A percentile compares a stretch with the other conserved stretches of the same genome.
These are phyloP conservation scores for Eretmochelys imbricata DNA, from an alignment of 2,113 vertebrate species.

Conservation along the genomic window DNA sequence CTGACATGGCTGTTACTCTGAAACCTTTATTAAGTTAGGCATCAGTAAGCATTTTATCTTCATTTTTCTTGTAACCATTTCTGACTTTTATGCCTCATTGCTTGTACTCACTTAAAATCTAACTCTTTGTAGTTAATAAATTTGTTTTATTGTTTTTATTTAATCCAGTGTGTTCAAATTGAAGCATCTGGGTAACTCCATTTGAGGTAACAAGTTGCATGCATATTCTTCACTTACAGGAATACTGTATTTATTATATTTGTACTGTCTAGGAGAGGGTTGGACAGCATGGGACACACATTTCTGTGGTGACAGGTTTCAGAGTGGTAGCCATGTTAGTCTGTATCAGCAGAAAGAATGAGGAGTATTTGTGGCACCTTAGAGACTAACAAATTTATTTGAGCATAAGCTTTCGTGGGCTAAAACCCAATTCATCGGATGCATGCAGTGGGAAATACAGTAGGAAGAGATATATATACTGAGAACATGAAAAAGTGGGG, in stretches of 20 bases:
- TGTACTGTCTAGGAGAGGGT: background rate
- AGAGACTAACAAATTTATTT: no score
- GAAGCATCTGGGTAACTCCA: background rate
- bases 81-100: background rate
- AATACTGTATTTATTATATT: background rate
- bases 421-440: no score
- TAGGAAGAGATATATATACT: no score
- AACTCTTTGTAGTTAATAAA: background rate
- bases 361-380: no score
- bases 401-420: no score
- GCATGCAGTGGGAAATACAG: no score
- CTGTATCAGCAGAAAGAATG: no score
- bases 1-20: no score
- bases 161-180: background rate
- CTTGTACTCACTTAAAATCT: background rate
- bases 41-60: background rate
- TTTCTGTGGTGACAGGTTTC: no score
- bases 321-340: no score
- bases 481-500: no score
- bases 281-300: background rate
- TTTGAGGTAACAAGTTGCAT: background rate
- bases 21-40: background rate
- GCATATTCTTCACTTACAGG: background rate
- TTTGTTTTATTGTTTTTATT: background rate
- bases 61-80: background rate